Evolutionary conservation across 2,113 vertebrate species (phyloP), one percentile per base, ranked within the genome.

Genomic region (Ascaphus truei): DNA sequence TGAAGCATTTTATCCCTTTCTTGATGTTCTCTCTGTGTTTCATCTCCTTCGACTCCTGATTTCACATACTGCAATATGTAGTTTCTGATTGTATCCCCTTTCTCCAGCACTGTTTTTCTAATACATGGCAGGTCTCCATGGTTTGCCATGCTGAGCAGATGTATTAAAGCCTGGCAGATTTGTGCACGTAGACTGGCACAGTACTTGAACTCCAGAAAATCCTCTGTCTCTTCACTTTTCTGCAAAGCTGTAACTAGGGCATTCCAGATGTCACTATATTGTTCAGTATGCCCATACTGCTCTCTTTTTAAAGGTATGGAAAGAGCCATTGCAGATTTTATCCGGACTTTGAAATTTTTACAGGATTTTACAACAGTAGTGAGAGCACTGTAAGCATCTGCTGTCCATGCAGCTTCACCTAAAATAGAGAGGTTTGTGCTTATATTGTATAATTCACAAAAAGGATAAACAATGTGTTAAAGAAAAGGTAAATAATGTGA

Each of bases 271-370:
- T 79, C 77, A 18, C 68, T 47, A 10, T 95, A 98, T 48, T 92
- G 92, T 50, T 83, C 71, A 0, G 72, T 36, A 26, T 90, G 83
- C 2, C 97, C 96, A 0, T 98, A 99, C 72, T 83, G 83, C 0
- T 79, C 64, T 36, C 96, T 92, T 27, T 1, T 76, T 47, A 75
- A 9, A 0, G 96, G 96, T 34, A 93, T 65, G 0, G 95, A 85
- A 37, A 99, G 91, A 3, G 97, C 97, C 1, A 92, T 87, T 0
- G 97, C 96, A 0, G 97, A 97, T 67, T 96, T 93, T 84, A 98
- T 98, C 5, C 96, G 91, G 13, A 98, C 96, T 79, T 98, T 99
- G 73, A 98, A 98, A 81, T 99, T 99, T 81, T 94, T 95, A 79
- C 96, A 98, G 20, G 94, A 94, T 1, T 89, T 94, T 41, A 99